Evolutionary conservation across 2,113 vertebrate genomes (phyloP).

Genomic region (Chlorodrepanis virens): DNA sequence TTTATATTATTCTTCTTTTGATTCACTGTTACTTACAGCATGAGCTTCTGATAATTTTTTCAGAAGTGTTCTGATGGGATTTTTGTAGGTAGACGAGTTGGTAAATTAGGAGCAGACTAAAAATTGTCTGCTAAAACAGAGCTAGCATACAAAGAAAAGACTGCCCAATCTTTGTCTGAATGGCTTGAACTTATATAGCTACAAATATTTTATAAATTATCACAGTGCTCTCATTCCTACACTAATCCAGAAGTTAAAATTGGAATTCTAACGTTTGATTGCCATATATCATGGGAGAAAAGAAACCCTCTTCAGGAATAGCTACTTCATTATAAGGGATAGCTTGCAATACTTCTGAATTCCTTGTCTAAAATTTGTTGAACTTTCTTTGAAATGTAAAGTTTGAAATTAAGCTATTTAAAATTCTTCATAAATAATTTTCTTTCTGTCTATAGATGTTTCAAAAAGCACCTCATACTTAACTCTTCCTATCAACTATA

Average conservation of each 20-base stretch:
- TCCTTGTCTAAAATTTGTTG: background rate
- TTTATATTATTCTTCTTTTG: background rate
- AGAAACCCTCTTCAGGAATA: background rate
- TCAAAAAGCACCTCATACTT: background rate
- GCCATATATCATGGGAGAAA: background rate
- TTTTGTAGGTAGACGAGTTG: background rate
- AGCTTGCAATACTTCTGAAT: background rate
- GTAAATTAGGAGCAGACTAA: background rate
- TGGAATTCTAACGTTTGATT: background rate
- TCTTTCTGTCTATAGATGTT: background rate
- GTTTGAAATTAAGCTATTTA: background rate
- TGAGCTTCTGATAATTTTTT: constrained; percentile 8
- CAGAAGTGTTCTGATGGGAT: background rate
- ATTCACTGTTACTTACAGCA: background rate
- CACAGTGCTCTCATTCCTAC: background rate
- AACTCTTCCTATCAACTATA: background rate
- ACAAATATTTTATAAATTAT: background rate
- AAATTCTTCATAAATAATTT: background rate
- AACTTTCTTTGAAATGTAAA: background rate
- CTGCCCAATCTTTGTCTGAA: background rate
- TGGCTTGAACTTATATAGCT: background rate
- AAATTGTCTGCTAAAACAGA: background rate
- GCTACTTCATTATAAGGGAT: background rate
- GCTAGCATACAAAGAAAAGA: background rate
- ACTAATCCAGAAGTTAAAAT: background rate